Evolutionary conservation across 2,797 vertebrate genomes (phyloP).

Genomic region (Triplophysa bombifrons): DNA sequence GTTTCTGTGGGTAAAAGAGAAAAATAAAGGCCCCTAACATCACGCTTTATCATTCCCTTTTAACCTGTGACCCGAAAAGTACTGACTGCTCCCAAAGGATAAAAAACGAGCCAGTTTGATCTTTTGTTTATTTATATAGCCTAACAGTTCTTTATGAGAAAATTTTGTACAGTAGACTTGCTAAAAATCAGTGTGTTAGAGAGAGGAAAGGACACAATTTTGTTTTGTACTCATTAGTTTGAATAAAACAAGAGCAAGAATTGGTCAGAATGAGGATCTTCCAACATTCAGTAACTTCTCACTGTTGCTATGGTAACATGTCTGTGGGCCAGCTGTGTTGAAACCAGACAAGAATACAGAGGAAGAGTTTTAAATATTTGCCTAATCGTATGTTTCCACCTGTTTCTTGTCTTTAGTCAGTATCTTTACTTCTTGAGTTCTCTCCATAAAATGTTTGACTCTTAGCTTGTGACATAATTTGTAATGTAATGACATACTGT

Average conservation of each 20-base stretch:
- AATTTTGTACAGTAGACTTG: too few relatives aligned
- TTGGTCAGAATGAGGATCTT: constrained; percentile 50
- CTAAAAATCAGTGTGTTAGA: not conserved
- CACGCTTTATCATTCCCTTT: not conserved
- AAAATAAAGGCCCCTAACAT: too few relatives aligned
- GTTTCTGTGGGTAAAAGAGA: not conserved
- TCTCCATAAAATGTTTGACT: too few relatives aligned
- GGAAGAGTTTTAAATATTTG: constrained; percentile 49
- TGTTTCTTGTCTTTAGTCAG: constrained; percentile 15
- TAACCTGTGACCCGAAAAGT: constrained; percentile 12
- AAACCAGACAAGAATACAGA: constrained; percentile 55
- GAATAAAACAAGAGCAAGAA: constrained; percentile 42
- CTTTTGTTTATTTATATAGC: too few relatives aligned
- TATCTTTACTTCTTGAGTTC: not conserved
- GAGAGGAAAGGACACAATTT: not conserved
- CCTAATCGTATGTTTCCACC: constrained; percentile 42
- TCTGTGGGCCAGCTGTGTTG: constrained; percentile 59
- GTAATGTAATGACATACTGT: too few relatives aligned
- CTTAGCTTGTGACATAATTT: too few relatives aligned
- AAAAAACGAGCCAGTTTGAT: not conserved
- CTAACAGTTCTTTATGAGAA: too few relatives aligned
- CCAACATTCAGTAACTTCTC: constrained; percentile 50
- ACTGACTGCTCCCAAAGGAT: constrained; percentile 5
- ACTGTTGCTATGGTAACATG: constrained; percentile 64
- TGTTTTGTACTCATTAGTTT: constrained; percentile 40